Percentiles rank a stretch among this genome's conserved stretches.
Conservation (phyloP, 2,797 vertebrate genomes). For the Arrhamphus sclerolepis region DNA sequence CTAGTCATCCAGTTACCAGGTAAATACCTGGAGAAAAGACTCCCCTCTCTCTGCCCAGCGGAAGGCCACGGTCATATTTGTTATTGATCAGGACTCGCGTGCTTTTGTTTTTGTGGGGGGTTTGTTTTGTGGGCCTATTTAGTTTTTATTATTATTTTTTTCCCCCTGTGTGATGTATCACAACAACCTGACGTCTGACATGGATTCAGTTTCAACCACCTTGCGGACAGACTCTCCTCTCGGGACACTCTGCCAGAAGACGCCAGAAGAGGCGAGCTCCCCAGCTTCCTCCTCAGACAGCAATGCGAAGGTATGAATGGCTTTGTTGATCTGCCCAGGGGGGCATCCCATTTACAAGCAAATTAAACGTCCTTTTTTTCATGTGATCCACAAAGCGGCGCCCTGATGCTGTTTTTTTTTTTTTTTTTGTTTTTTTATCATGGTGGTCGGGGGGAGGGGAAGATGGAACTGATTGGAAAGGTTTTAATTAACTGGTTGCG, state of each 20-base stretch:
- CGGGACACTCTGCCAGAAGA: conserved; percentile 84
- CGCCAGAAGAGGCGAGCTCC: conserved; percentile 86
- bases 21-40: conserved; percentile 82
- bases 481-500: conserved; percentile 55
- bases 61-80: conserved; percentile 59
- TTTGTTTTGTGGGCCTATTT: not conserved
- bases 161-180: conserved; percentile 78
- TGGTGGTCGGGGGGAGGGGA: conserved; percentile 25
- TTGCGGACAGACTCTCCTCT: conserved; percentile 89
- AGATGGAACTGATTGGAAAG: conserved; percentile 45
- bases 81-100: conserved; percentile 41
- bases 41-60: conserved; percentile 45
- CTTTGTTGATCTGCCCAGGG: conserved; percentile 35
- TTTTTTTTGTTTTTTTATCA: not conserved
- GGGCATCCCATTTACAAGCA: conserved; percentile 10
- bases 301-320: conserved; percentile 85
- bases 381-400: conserved; percentile 2
- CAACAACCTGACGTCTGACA: conserved; percentile 82
- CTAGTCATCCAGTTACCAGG: conserved; percentile 83
- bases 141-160: not conserved
- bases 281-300: conserved; percentile 84
- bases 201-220: conserved; percentile 87
- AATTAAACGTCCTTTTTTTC: conserved; percentile 14
- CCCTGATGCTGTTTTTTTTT: not conserved
- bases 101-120: not conserved